Evolutionary conservation across 92 coral and sea anemone species (phyloP).

Genomic region (Metridium senile): DNA sequence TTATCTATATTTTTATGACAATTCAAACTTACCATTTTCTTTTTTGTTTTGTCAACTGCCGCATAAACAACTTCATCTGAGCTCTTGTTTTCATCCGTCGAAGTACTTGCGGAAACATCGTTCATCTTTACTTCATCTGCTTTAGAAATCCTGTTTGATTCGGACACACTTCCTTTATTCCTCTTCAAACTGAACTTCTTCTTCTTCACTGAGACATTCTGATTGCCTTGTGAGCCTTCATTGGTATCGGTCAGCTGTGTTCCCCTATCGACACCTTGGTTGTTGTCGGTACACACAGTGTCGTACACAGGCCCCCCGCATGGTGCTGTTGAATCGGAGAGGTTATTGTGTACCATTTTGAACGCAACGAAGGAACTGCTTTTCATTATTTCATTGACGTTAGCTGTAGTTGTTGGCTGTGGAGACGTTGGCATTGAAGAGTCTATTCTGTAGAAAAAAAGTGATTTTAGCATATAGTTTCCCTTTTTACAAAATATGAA

Average conservation of each 20-base stretch:
- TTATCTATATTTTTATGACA: neutral
- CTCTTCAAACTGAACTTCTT: neutral
- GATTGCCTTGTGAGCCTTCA: neutral
- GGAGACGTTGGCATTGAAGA: neutral
- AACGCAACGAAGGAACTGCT: constrained; percentile 14
- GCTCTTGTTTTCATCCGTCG: neutral
- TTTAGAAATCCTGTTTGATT: neutral
- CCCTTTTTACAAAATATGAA: no score
- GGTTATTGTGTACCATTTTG: constrained; percentile 19
- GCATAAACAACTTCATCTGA: constrained; percentile 8
- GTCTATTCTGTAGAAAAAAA: no score
- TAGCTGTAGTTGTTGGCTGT: neutral
- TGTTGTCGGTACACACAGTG: neutral
- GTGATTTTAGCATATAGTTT: no score
- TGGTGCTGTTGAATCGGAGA: neutral
- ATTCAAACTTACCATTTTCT: neutral
- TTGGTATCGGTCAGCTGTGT: neutral
- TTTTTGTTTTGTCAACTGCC: neutral
- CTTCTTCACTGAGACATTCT: neutral
- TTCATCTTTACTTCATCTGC: no score
- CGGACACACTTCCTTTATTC: neutral
- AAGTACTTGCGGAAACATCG: neutral
- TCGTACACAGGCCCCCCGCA: neutral
- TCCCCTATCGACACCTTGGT: neutral
- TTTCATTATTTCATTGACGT: neutral